Conservation (phyloP, 2,113 vertebrate genomes). For the Chinchilla lanigera region DNA sequence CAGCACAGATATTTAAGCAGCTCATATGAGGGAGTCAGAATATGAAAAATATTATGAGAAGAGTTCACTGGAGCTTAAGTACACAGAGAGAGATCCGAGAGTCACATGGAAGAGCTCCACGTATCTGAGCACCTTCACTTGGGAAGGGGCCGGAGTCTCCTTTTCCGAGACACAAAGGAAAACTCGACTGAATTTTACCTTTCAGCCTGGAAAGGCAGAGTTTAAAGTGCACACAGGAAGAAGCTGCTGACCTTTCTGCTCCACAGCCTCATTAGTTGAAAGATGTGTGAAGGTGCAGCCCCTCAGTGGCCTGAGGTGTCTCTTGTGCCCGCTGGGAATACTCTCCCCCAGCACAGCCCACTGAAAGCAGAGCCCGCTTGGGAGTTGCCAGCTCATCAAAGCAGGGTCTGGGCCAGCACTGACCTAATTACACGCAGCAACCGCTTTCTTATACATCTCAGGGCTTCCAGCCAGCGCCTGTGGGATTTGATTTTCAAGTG, state of each 20-base stretch:
- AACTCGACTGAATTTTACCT: neutral
- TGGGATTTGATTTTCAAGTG: constrained; percentile 31
- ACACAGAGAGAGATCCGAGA: neutral
- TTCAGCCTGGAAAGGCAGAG: neutral
- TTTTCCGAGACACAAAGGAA: neutral
- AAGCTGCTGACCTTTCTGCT: neutral
- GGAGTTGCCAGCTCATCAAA: constrained; percentile 60
- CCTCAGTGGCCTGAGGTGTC: neutral
- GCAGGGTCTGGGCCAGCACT: constrained; percentile 27
- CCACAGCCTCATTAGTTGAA: constrained; percentile 24
- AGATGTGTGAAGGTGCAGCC: constrained; percentile 10
- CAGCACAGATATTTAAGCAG: neutral
- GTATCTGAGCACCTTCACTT: neutral
- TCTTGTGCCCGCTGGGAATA: constrained; percentile 16
- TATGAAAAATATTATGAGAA: neutral
- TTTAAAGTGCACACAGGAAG: neutral
- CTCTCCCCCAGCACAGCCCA: constrained; percentile 45
- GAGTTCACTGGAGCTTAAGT: neutral
- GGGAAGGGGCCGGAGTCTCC: neutral
- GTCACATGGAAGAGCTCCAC: neutral
- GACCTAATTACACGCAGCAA: constrained; percentile 50
- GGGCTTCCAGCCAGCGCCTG: constrained; percentile 14
- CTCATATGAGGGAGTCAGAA: neutral
- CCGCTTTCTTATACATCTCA: neutral
- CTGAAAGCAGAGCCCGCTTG: constrained; percentile 10